Conservation (phyloP, 2,797 vertebrate species). For the Dryobates pubescens region DNA sequence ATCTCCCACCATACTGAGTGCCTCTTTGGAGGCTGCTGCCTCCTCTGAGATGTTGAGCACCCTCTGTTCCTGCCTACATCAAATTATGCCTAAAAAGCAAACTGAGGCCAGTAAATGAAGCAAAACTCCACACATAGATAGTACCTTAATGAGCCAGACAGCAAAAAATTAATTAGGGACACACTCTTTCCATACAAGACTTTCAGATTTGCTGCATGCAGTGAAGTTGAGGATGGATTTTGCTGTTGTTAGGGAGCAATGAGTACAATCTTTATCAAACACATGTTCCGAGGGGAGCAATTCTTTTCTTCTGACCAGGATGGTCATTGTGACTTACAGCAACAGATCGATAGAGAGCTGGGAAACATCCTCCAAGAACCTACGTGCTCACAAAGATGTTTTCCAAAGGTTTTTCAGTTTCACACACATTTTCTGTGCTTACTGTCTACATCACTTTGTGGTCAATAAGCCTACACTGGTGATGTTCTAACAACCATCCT, state of each 20-base stretch:
- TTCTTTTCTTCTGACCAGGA: constrained; percentile 18
- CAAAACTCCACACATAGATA: accelerated
- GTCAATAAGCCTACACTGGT: constrained; percentile 20
- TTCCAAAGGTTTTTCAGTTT: constrained; percentile 29
- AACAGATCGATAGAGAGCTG: constrained; percentile 50
- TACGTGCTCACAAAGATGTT: not conserved
- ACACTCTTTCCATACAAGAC: not conserved
- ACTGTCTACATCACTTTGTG: constrained; percentile 19
- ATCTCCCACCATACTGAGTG: accelerated
- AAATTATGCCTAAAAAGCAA: not conserved
- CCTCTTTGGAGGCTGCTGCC: not conserved
- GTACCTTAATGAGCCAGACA: not conserved
- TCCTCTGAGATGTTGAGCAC: accelerated
- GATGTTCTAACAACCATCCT: not conserved
- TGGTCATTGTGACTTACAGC: not conserved
- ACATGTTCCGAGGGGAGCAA: not conserved
- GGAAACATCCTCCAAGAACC: not conserved
- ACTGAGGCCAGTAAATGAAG: not conserved
- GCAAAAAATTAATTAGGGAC: not conserved
- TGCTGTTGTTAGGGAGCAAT: not conserved
- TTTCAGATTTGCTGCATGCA: not conserved
- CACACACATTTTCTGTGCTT: not conserved
- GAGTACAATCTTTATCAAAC: constrained; percentile 5
- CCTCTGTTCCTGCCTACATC: not conserved
- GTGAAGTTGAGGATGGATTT: not conserved